phyloP scores from a whole-genome alignment of 2,113 vertebrate species.

The Myocastor coypus region DNA sequence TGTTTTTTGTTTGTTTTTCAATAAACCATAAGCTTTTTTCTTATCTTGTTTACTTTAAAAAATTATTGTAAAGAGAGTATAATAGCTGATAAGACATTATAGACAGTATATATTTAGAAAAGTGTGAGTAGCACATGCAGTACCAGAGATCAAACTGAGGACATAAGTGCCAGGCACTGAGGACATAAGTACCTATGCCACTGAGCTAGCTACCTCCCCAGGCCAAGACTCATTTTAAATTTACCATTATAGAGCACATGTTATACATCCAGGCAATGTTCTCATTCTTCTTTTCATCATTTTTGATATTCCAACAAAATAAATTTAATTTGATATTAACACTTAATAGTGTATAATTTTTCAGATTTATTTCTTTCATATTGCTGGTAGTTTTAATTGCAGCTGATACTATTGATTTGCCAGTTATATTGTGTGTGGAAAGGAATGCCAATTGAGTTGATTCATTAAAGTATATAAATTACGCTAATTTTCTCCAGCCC shows the following conservation, averaged over 20 bases:
- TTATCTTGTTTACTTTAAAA: too few relatives aligned
- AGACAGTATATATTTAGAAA: too few relatives aligned
- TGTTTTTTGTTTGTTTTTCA: too few relatives aligned
- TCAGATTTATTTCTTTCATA: not conserved
- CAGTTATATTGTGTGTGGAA: not conserved
- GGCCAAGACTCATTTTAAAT: not conserved
- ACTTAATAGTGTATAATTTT: not conserved
- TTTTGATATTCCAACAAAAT: slow-evolving; percentile 49
- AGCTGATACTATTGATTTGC: slow-evolving; percentile 19
- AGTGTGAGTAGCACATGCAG: too few relatives aligned
- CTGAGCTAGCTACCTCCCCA: too few relatives aligned
- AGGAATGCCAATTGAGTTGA: not conserved
- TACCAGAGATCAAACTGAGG: too few relatives aligned
- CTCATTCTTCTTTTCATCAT: not conserved
- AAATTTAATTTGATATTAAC: too few relatives aligned
- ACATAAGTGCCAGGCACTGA: too few relatives aligned
- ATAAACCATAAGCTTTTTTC: too few relatives aligned
- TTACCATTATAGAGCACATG: not conserved
- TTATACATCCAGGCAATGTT: not conserved
- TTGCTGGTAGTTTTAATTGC: not conserved
- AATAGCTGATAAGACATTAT: too few relatives aligned
- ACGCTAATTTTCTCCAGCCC: not conserved
- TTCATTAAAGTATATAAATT: not conserved
- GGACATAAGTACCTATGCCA: too few relatives aligned
- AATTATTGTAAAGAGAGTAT: too few relatives aligned